Conservation (phyloP, 2,888 invertebrate genomes). For the Esperia sulphurella region DNA sequence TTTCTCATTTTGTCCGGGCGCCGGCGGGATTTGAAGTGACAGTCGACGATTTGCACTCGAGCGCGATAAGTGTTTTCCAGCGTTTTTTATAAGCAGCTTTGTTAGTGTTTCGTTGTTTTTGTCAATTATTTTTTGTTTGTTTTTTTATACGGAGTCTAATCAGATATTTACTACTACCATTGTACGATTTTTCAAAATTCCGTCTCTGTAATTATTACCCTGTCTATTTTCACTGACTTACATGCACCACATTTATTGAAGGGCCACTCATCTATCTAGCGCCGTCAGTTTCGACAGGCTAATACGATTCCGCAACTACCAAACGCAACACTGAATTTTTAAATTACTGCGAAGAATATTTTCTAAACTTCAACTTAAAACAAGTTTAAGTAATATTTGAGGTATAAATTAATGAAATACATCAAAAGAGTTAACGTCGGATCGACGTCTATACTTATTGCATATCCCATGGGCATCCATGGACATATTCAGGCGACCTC, state of each 20-base stretch:
- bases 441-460: conserved; percentile 1
- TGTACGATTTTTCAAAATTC: background rate
- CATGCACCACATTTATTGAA: conserved; percentile 19
- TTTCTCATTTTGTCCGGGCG: conserved; percentile 60
- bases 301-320: conserved; percentile 25
- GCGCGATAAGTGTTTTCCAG: conserved; percentile 74
- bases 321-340: conserved; percentile 20
- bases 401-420: too few relatives aligned
- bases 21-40: conserved; percentile 72
- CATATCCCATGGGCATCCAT: conserved; percentile 21
- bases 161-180: background rate
- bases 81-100: conserved; percentile 72
- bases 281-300: conserved; percentile 30
- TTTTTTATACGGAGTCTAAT: background rate
- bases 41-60: conserved; percentile 75
- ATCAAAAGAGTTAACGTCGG: background rate
- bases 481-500: conserved; percentile 37
- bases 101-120: conserved; percentile 56
- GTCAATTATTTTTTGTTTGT: conserved; percentile 19
- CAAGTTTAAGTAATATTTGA: background rate
- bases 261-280: conserved; percentile 24
- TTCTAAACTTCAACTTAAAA: background rate
- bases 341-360: conserved; percentile 6
- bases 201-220: background rate
- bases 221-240: background rate